phyloP scores from a whole-genome alignment of 2,888 invertebrate genomes.

The Caenorhabditis plicata region DNA sequence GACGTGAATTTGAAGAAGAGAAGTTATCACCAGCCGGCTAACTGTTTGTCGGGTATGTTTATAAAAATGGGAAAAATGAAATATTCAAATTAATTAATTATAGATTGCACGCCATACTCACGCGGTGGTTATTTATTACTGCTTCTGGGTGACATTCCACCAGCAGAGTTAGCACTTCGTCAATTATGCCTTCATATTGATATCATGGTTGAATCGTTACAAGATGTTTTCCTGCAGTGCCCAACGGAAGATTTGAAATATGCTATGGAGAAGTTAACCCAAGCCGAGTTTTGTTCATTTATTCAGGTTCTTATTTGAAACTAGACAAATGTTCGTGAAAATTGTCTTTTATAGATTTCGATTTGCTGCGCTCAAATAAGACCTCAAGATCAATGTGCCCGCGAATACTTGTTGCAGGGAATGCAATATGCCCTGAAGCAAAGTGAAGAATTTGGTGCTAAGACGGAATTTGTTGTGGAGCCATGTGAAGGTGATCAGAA shows the following conservation, averaged over 20 bases:
- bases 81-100: neutral
- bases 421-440: conserved; percentile 41
- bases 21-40: too few relatives aligned
- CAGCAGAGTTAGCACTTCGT: conserved; percentile 16
- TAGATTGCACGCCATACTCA: conserved; percentile 38
- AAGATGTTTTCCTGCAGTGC: conserved; percentile 34
- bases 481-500: conserved; percentile 28
- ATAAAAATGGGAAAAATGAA: neutral
- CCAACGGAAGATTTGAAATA: conserved; percentile 50
- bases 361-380: conserved; percentile 38
- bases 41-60: conserved; percentile 5
- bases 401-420: conserved; percentile 32
- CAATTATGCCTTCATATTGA: conserved; percentile 52
- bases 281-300: conserved; percentile 44
- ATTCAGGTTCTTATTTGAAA: conserved; percentile 37
- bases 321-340: neutral
- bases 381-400: conserved; percentile 19
- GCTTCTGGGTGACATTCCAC: conserved; percentile 31
- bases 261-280: conserved; percentile 34
- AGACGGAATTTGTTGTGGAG: conserved; percentile 39
- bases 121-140: conserved; percentile 46
- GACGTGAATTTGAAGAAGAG: too few relatives aligned
- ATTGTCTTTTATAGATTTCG: conserved; percentile 30
- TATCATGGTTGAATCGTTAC: conserved; percentile 45
- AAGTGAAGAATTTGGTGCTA: conserved; percentile 26